Evolutionary conservation across 2,888 invertebrate genomes (phyloP), one percentile per base, ranked within the genome.

Genomic region (Oscheius myriophilus): DNA sequence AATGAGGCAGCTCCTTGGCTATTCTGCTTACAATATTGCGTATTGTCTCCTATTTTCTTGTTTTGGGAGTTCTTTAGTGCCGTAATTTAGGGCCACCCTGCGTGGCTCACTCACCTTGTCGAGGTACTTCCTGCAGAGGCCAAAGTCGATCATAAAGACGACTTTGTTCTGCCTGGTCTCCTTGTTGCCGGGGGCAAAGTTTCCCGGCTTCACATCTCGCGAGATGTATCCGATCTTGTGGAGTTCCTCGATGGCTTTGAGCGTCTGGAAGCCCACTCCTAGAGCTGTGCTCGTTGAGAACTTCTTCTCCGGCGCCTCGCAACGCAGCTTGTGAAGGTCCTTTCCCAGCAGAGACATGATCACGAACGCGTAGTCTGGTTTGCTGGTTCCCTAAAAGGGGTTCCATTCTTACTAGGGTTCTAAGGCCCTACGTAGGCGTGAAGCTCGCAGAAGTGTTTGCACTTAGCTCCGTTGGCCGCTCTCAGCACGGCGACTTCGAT

Each of bases 151-250:
- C 73, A 80, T 70, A 65, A 71, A 81, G 21, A 80, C 75, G 0
- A 71, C 75, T 12, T 73, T 73, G 12, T 62, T 49, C 43, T 75
- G 72, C 3, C 72, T 68, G 53, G 76, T 73, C 26, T 76, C 74
- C n/a, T 70, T 70, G 55, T 70, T 65, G 25, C 83, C 83, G 9
- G 81, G 79, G 7, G 81, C 83, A 58, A 83, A 83, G 54, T 83
- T 83, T 49, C 83, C 80, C 2, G 83, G 82, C 67, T 83, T 83
- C 25, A 83, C 71, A 71, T 83, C 83, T 39, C 83, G 73, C 2
- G 73, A 75, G 12, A 82, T 62, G 66, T 67, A 81, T 4, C 82
- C 79, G 51, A 79, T 65, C 25, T 73, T 70, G 58, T 82, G 82
- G 3, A 82, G 73, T 52, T 82, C 82, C 64, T 79, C 75, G 52